Evolutionary conservation across 2,888 invertebrate species (phyloP).

Genomic region (Catocala nupta): DNA sequence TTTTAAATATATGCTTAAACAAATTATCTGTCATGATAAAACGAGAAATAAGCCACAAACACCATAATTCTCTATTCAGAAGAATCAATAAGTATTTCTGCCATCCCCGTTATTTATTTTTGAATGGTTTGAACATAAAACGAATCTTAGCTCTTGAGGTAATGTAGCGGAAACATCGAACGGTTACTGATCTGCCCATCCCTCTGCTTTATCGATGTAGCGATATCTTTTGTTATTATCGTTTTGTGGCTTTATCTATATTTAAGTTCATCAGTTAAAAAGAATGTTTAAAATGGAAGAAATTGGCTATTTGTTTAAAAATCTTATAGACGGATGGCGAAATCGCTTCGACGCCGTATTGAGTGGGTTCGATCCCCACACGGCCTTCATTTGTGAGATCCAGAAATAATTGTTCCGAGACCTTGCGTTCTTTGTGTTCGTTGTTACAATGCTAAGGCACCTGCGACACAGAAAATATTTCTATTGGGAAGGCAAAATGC

Average conservation of each 20-base stretch:
- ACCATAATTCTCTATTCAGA: constrained; percentile 14
- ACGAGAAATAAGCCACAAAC: constrained; percentile 6
- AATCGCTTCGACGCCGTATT: too few species aligned
- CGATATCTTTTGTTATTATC: constrained; percentile 34
- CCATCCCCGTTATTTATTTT: constrained; percentile 26
- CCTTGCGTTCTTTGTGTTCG: too few species aligned
- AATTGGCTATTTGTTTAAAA: too few species aligned
- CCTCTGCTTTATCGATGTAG: constrained; percentile 32
- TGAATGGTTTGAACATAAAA: constrained; percentile 30
- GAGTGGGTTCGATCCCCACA: too few species aligned
- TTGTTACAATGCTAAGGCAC: too few species aligned
- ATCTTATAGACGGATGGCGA: too few species aligned
- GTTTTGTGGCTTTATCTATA: constrained; percentile 33
- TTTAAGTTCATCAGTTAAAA: constrained; percentile 14
- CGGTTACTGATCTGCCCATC: constrained; percentile 37
- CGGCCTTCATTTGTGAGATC: too few species aligned
- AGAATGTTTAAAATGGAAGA: not conserved
- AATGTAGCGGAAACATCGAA: constrained; percentile 48
- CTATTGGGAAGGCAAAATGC: too few species aligned
- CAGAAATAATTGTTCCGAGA: too few species aligned
- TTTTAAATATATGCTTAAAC: too few species aligned
- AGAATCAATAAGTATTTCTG: constrained; percentile 14
- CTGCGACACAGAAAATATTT: too few species aligned
- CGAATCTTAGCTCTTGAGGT: constrained; percentile 20
- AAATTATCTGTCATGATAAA: not conserved